Percentiles rank a stretch among this genome's conserved stretches.
Conservation (phyloP, 1,140 invertebrate genomes). For the Callitettix versicolor region DNA sequence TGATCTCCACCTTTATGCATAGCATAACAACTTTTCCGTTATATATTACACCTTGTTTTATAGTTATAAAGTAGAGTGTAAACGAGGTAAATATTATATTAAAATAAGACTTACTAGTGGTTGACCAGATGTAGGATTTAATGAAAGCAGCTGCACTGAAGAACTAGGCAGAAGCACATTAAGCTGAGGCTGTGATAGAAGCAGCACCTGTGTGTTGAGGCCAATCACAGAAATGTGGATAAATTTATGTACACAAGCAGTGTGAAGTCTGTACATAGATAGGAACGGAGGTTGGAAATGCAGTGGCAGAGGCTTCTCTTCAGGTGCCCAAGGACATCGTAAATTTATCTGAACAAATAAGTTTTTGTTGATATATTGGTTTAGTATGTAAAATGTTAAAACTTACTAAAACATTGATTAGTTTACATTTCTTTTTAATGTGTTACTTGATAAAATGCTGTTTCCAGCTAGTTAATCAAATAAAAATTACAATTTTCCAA, state of each 20-base stretch:
- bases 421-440: no score
- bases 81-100: no score
- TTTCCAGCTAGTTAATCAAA: no score
- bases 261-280: conserved; percentile 66
- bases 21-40: no score
- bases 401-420: no score
- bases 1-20: no score
- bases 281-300: conserved; percentile 74
- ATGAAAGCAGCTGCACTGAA: conserved; percentile 14
- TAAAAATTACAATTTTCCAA: no score
- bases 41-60: no score
- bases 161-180: conserved; percentile 26
- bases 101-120: conserved; percentile 23
- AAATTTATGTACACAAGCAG: conserved; percentile 70
- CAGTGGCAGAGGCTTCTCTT: conserved; percentile 53
- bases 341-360: conserved; percentile 41
- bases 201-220: conserved; percentile 45
- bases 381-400: no score
- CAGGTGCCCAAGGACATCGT: conserved; percentile 60
- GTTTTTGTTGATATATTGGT: no score
- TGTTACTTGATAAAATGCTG: no score
- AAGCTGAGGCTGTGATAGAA: conserved; percentile 38
- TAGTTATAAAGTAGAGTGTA: no score
- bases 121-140: conserved; percentile 20
- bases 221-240: conserved; percentile 65